Evolutionary conservation across 2,888 invertebrate species (phyloP), one percentile per base, ranked within the genome.

Genomic region (Endomychus coccineus): DNA sequence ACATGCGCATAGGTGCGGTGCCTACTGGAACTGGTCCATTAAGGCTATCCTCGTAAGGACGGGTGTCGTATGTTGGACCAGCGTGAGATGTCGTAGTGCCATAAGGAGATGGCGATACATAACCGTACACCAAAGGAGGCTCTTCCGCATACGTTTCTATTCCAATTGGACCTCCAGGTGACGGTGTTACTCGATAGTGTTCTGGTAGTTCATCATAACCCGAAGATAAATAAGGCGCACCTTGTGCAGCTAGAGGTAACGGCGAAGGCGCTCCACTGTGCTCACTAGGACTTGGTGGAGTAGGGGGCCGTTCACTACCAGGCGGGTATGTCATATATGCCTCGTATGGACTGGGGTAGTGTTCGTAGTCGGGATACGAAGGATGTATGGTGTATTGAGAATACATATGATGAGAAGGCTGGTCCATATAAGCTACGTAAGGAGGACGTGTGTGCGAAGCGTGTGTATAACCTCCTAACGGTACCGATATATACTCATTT

Each of bases 191-290:
- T 46, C 78, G 71, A 27, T 78, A 81, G 46, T 66, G 66, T 49
- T 67, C 66, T 12, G 65, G 78, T 56, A 80, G 68, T 60, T 80
- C 79, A 56, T 79, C 78, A 61, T 79, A 80, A 36, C 79, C 78
- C 50, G 80, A 69, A 59, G 72, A 71, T 55, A 78, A 59, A 62
- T 77, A 75, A 55, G 75, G 73, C 52, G 58, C 62, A 34, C 59
- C 55, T 33, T 63, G 63, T 33, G 62, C 60, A 19, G 62, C 56
- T 34, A 68, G 49, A 36, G 70, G 69, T 43, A 71, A 61, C 22
- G 72, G 70, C 40, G 72, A 71, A 23, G 72, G 72, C 45, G 72
- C 71, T 40, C 70, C 71, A 50, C 71, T 71, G 48, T 69, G 69
- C 52, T 74, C 74, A 48, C 73, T 73, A 16, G 73, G 70, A 61